These are phyloP conservation scores for Eciton burchellii DNA, from an alignment of 1,140 invertebrate species.

Conservation along the genomic window DNA sequence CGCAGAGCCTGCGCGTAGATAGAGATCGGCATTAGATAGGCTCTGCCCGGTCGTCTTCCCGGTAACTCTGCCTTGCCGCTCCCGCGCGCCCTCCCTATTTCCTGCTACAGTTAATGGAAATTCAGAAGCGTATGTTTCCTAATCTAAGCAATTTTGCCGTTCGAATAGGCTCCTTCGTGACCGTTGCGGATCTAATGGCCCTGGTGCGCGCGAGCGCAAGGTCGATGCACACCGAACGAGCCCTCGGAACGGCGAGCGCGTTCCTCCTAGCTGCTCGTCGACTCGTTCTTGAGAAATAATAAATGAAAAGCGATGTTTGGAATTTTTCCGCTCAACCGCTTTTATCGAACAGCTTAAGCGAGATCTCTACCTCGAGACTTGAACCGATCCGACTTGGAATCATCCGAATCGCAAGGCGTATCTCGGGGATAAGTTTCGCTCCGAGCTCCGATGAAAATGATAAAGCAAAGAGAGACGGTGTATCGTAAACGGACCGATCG, in stretches of 20 bases:
- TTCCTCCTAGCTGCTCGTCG: not conserved
- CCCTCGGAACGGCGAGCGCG: not conserved
- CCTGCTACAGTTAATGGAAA: conserved; percentile 85
- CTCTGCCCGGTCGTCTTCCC: conserved; percentile 65
- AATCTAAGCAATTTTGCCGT: conserved; percentile 82
- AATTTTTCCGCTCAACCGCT: not conserved
- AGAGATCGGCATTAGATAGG: conserved; percentile 82
- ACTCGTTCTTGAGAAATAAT: not conserved
- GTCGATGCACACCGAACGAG: not conserved
- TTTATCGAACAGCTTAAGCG: too few relatives aligned
- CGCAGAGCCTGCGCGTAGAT: conserved; percentile 78
- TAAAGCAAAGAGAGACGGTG: too few relatives aligned
- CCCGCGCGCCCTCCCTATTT: conserved; percentile 77
- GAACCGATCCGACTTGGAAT: too few relatives aligned
- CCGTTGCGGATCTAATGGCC: conserved; percentile 28
- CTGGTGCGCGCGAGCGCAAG: not conserved
- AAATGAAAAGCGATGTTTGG: not conserved
- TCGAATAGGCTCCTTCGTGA: conserved; percentile 69
- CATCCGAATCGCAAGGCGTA: too few relatives aligned
- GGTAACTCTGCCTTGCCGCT: conserved; percentile 57
- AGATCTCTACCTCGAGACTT: too few relatives aligned
- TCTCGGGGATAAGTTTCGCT: too few relatives aligned
- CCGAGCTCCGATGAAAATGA: too few relatives aligned
- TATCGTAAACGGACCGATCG: too few relatives aligned
- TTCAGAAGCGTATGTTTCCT: conserved; percentile 81